Evolutionary conservation across 2,797 vertebrate species (phyloP), one percentile per base, ranked within the genome.

Genomic region (Bradypus variegatus): DNA sequence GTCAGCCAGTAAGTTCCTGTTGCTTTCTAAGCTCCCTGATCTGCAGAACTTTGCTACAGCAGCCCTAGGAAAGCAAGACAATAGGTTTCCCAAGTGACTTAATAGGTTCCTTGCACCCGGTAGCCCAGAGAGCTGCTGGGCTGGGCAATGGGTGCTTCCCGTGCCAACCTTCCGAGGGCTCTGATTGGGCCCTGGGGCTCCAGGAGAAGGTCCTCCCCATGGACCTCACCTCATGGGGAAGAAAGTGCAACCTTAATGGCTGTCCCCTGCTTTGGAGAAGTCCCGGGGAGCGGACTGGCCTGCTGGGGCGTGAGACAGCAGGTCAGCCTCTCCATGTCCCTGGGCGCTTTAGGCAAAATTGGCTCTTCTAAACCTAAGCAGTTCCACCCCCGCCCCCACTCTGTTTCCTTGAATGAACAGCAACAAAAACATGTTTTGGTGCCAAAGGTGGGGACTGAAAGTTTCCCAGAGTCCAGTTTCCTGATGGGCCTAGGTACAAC

Each of bases 391-490:
- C 62, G 36, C 77, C 78, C 88, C 70, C 77, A 10, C 29, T 58
- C 90, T 67, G 70, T 33, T 65, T 88, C 93, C 60, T 8, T 62
- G 18, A 93, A 79, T 6, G 64, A 77, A 58, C 38, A 62, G 93
- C 78, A 92, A 91, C 82, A 95, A 94, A 70, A 94, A 95, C 95
- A 53, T 21, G 72, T 65, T 92, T 86, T 87, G 64, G 65, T 94
- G 92, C 95, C 94, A 94, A 91, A 96, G 97, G 96, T 93, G 95
- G 83, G 94, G 96, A 94, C 96, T 95, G 94, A 94, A 75, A 88
- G 62, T 81, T 95, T 95, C 92, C 89, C 93, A 93, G 91, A 78
- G 89, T 78, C 92, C 88, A 10, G 93, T 91, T 98, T 97, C 97
- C 97, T 97, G 96, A 73, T 87, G 29, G 83, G 62, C 94, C 2